Evolutionary conservation across 2,797 vertebrate species (phyloP).

Genomic region (Pipistrellus nathusii): DNA sequence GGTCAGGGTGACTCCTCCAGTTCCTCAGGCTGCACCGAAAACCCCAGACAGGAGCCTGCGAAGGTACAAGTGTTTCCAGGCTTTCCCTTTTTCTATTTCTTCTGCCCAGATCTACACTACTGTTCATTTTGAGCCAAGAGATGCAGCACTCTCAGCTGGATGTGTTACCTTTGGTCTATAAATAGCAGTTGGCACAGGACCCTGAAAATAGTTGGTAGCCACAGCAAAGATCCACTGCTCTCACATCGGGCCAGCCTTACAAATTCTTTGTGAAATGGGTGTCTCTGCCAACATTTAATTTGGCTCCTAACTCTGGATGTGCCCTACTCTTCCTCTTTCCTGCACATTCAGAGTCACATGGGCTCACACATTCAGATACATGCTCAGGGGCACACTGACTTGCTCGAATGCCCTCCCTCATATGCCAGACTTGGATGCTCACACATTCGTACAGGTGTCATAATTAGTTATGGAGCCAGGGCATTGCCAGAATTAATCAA

Average conservation of each 20-base stretch:
- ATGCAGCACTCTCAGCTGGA: background rate
- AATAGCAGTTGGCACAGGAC: background rate
- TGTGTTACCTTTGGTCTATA: background rate
- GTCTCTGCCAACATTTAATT: constrained; percentile 42
- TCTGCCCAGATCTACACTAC: background rate
- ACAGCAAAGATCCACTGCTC: background rate
- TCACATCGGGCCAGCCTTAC: background rate
- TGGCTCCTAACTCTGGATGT: background rate
- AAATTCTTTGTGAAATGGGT: background rate
- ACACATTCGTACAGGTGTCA: background rate
- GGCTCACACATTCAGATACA: background rate
- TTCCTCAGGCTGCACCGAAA: background rate
- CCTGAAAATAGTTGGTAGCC: constrained; percentile 3
- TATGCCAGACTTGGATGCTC: background rate
- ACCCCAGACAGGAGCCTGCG: background rate
- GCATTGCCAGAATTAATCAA: background rate
- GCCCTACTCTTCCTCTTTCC: background rate
- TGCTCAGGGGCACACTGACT: background rate
- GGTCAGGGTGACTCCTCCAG: too few species aligned
- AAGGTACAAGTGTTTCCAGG: background rate
- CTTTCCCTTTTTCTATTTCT: background rate
- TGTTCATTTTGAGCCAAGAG: background rate
- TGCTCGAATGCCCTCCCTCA: accelerated
- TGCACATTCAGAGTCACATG: background rate
- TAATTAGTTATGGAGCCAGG: background rate